phyloP scores from a whole-genome alignment of 2,888 invertebrate species.

The Ophion costatus region DNA sequence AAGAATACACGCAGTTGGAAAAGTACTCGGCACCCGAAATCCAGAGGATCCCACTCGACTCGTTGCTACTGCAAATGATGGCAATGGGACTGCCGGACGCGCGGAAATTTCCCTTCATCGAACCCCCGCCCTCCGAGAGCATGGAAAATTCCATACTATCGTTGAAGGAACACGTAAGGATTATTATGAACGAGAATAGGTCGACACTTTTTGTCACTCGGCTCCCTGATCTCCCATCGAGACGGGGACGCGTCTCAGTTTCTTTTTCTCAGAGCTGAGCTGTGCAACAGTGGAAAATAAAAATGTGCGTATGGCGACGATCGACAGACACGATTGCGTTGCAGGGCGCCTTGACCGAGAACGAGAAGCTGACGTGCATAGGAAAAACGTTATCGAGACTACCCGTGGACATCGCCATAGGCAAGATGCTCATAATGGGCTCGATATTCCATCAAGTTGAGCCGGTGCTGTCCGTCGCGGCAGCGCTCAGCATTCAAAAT shows the following conservation, averaged over 20 bases:
- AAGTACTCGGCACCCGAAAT: conserved; percentile 96
- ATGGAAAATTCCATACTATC: conserved; percentile 94
- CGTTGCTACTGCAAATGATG: conserved; percentile 95
- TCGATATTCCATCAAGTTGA: conserved; percentile 95
- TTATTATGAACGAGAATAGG: not conserved
- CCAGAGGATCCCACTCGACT: conserved; percentile 96
- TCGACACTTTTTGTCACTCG: no score
- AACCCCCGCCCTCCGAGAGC: conserved; percentile 93
- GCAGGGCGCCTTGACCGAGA: conserved; percentile 91
- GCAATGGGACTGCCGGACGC: conserved; percentile 96
- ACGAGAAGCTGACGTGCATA: conserved; percentile 93
- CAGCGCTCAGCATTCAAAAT: conserved; percentile 96
- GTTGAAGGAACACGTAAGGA: conserved; percentile 92
- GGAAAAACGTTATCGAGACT: conserved; percentile 94
- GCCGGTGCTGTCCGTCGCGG: conserved; percentile 94
- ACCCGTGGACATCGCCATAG: conserved; percentile 97
- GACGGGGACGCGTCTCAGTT: no score
- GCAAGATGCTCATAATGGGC: conserved; percentile 97
- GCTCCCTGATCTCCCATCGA: no score
- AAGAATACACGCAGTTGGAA: conserved; percentile 91
- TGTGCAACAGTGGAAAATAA: not conserved
- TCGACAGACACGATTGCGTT: not conserved
- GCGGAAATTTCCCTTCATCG: conserved; percentile 96
- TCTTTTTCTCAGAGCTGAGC: not conserved
- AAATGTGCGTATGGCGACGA: not conserved